A percentile compares a stretch with the other conserved stretches of the same genome.
Conservation (phyloP, 2,113 vertebrate genomes). For the Gnathonemus longibarbis region DNA sequence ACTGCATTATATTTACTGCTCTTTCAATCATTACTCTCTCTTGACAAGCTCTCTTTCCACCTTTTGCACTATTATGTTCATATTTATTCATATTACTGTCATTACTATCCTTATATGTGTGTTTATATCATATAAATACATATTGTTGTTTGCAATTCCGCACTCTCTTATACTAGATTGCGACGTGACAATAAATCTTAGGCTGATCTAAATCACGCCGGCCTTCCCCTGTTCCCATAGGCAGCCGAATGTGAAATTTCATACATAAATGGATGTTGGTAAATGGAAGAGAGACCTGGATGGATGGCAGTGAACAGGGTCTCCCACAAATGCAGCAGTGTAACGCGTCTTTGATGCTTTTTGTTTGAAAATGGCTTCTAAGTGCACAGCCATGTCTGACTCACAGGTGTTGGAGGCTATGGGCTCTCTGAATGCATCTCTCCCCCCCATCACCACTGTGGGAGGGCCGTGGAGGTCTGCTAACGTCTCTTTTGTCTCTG, state of each 20-base stretch:
- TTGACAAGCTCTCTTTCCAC: neutral
- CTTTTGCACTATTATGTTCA: neutral
- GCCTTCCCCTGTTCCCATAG: neutral
- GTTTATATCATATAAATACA: neutral
- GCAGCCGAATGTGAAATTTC: neutral
- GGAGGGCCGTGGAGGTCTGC: neutral
- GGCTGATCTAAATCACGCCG: neutral
- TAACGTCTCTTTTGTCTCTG: neutral
- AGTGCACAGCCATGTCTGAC: neutral
- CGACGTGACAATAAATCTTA: neutral
- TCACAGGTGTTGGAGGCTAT: neutral
- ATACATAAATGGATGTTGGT: neutral
- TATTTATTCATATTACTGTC: neutral
- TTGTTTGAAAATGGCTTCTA: constrained; percentile 6
- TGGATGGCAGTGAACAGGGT: neutral
- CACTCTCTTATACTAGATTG: neutral
- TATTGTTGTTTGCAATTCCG: neutral
- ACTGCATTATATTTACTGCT: neutral
- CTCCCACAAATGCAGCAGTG: neutral
- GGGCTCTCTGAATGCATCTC: neutral
- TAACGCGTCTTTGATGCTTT: neutral
- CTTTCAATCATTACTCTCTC: neutral
- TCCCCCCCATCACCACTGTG: neutral
- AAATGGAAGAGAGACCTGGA: neutral
- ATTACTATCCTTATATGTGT: neutral